Conservation (phyloP, 2,797 vertebrate genomes). For the Oreochromis grahami region DNA sequence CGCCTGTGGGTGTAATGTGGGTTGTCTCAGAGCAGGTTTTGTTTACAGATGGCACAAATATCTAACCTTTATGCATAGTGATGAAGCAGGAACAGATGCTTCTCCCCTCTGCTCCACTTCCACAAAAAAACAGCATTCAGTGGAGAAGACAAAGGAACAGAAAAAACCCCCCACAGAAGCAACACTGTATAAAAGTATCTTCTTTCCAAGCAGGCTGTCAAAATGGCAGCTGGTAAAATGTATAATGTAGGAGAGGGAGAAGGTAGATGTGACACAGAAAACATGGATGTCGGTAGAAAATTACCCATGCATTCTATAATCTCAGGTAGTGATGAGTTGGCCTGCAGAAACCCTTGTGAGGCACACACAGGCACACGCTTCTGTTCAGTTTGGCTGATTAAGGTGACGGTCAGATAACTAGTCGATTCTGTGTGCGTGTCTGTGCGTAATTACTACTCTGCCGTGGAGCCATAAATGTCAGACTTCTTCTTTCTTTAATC, state of each 20-base stretch:
- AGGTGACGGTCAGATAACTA: conserved; percentile 11
- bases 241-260: neutral
- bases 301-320: neutral
- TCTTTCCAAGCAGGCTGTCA: neutral
- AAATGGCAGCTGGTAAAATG: neutral
- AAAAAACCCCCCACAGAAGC: neutral
- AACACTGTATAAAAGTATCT: neutral
- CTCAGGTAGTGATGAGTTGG: conserved; percentile 11
- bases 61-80: neutral
- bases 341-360: neutral
- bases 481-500: conserved; percentile 15
- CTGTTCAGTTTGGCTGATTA: conserved; percentile 42
- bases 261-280: neutral
- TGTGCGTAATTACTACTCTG: neutral
- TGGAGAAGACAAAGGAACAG: neutral
- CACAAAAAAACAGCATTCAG: neutral
- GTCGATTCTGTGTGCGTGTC: conserved; percentile 10
- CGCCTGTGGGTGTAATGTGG: neutral
- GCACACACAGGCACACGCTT: neutral
- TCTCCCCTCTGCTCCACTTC: neutral
- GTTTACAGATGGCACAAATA: conserved; percentile 10
- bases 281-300: neutral
- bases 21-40: neutral
- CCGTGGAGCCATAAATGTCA: neutral
- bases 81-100: conserved; percentile 10